Percentiles rank a stretch among this genome's conserved stretches.
phyloP scores from a whole-genome alignment of 2,797 vertebrate genomes.

The Hylomyscus alleni region DNA sequence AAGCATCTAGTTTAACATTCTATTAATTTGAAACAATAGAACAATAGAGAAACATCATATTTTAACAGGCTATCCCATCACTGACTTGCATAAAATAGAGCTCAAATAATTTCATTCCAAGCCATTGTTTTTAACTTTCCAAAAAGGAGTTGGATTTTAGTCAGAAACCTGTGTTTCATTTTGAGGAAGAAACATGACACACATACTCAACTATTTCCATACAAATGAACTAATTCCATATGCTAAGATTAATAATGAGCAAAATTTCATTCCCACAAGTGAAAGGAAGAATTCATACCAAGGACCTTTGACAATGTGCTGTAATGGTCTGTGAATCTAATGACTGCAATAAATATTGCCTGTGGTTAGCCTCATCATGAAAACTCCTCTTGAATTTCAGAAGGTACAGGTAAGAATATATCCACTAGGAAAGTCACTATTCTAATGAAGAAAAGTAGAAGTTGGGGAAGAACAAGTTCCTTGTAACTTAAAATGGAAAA shows the following conservation, averaged over 20 bases:
- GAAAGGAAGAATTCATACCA: neutral
- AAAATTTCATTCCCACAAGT: neutral
- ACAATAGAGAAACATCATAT: neutral
- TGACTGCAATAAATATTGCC: neutral
- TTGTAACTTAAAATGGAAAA: neutral
- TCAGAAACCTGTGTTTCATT: conserved; percentile 71
- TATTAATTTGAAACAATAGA: neutral
- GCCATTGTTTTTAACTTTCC: conserved; percentile 45
- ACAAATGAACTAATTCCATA: conserved; percentile 72
- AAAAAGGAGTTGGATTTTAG: conserved; percentile 69
- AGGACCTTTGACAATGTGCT: neutral
- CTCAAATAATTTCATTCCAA: conserved; percentile 71
- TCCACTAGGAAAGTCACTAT: neutral
- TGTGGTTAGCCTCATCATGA: neutral
- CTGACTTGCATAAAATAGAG: conserved; percentile 51
- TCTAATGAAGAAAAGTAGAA: neutral
- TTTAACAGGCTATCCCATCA: conserved; percentile 63
- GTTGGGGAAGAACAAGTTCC: neutral
- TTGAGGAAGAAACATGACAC: conserved; percentile 28
- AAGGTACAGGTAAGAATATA: neutral
- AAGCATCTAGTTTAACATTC: neutral
- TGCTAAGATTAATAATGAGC: conserved; percentile 61
- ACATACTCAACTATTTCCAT: conserved; percentile 56
- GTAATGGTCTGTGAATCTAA: neutral
- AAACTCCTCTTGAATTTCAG: neutral